Conservation (phyloP, 2,113 vertebrate genomes). For the Actinemys pallida region DNA sequence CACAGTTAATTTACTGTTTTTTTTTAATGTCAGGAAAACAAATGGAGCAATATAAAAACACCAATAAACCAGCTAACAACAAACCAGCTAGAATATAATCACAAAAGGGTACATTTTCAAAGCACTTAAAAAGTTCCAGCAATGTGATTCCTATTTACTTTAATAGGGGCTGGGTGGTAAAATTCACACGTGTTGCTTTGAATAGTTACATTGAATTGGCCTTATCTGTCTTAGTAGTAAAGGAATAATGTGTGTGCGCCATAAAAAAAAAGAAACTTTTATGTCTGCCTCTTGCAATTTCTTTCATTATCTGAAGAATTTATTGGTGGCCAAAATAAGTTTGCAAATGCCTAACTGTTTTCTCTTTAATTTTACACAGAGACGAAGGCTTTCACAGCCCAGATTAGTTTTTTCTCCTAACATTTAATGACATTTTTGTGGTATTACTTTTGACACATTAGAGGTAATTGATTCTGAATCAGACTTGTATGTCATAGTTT, state of each 20-base stretch:
- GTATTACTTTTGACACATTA: constrained; percentile 38
- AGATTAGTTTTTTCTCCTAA: constrained; percentile 24
- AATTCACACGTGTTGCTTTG: constrained; percentile 66
- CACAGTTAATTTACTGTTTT: constrained; percentile 54
- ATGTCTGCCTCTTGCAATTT: constrained; percentile 71
- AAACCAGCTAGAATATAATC: constrained; percentile 11
- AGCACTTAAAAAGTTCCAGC: constrained; percentile 49
- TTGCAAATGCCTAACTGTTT: neutral
- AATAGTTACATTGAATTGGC: constrained; percentile 63
- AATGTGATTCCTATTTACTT: constrained; percentile 66
- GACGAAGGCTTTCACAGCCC: neutral
- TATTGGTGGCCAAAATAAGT: constrained; percentile 36
- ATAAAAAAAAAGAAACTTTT: constrained; percentile 36
- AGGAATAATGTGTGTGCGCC: constrained; percentile 26
- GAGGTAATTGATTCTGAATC: neutral
- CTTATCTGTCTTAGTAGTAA: constrained; percentile 62
- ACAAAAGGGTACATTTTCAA: constrained; percentile 44
- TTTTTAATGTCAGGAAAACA: constrained; percentile 62
- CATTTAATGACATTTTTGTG: constrained; percentile 18
- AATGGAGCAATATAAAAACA: constrained; percentile 60
- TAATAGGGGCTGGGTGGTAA: constrained; percentile 67
- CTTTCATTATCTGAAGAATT: constrained; percentile 59
- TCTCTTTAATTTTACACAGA: constrained; percentile 45
- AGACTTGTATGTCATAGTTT: constrained; percentile 34
- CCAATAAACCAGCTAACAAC: constrained; percentile 9